These are phyloP conservation scores for Xerus rutilus DNA, from an alignment of 2,797 vertebrate species.

Conservation along the genomic window DNA sequence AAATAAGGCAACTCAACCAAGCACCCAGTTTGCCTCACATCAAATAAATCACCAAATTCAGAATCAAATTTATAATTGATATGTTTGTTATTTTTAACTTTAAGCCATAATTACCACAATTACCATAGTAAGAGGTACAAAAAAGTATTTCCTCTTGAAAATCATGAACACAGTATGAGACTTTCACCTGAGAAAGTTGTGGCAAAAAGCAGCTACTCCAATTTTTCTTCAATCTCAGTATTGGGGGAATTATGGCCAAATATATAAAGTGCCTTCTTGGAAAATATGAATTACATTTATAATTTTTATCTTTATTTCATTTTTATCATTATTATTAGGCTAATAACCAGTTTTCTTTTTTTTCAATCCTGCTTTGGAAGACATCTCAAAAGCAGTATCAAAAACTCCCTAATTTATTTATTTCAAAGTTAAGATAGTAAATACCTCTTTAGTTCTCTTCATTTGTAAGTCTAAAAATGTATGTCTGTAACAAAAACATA, in stretches of 20 bases:
- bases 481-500: background rate
- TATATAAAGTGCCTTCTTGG: background rate
- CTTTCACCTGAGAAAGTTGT: background rate
- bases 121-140: background rate
- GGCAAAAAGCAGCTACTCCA: background rate
- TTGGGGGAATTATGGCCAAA: conserved; percentile 19
- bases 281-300: background rate
- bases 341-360: background rate
- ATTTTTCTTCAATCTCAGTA: background rate
- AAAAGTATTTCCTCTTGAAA: background rate
- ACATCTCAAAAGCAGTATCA: background rate
- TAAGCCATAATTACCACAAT: background rate
- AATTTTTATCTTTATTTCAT: background rate
- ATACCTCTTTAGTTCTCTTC: background rate
- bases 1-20: background rate
- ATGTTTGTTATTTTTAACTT: background rate
- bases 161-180: background rate
- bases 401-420: conserved; percentile 4
- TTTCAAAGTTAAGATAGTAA: background rate
- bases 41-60: conserved; percentile 18
- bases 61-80: background rate
- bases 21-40: background rate
- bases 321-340: background rate
- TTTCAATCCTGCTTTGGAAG: background rate
- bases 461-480: background rate